These are phyloP conservation scores for Drosophila multiciliata DNA, from an alignment of 2,888 invertebrate species.

Conservation along the genomic window DNA sequence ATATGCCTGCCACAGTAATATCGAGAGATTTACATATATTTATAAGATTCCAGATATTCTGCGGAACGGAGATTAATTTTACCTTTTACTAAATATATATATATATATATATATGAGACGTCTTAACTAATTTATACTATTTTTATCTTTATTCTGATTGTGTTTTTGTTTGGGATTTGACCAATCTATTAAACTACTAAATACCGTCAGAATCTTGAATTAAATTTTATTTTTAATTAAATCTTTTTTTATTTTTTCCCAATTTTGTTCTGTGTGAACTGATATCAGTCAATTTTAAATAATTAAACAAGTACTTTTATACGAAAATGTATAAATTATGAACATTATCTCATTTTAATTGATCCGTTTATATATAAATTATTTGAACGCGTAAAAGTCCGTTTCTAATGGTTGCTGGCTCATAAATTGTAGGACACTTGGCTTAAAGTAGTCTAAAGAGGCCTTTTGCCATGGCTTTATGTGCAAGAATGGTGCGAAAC, in stretches of 20 bases:
- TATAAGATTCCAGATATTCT: not conserved
- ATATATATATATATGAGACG: no score
- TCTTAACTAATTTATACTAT: not conserved
- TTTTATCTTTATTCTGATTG: not conserved
- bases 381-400: not conserved
- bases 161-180: not conserved
- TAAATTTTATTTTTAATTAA: not conserved
- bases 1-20: conserved; percentile 9
- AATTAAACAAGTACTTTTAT: not conserved
- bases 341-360: not conserved
- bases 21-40: conserved; percentile 20
- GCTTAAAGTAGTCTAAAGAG: conserved; percentile 47
- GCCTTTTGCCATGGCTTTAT: conserved; percentile 48
- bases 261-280: not conserved
- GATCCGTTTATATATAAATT: not conserved
- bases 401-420: not conserved
- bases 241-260: not conserved
- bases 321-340: not conserved
- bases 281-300: not conserved
- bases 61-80: not conserved
- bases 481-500: conserved; percentile 54
- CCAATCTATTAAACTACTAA: not conserved
- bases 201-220: not conserved
- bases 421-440: conserved; percentile 30
- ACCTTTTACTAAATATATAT: no score